These are phyloP conservation scores for Ophiothrix spiculata DNA, from an alignment of 35 echinoderm and acorn worm species.

Conservation along the genomic window DNA sequence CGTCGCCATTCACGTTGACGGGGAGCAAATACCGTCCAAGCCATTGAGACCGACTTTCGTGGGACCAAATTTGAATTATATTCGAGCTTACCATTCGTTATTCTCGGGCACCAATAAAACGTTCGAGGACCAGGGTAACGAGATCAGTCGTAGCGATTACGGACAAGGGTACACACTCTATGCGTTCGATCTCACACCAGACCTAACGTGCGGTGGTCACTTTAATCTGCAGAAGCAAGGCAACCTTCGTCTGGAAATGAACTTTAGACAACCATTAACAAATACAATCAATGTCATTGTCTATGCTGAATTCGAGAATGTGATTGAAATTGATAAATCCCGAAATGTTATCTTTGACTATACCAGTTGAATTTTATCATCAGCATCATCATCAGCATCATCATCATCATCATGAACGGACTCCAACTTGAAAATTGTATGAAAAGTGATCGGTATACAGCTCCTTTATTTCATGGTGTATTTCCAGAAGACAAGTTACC, in stretches of 20 bases:
- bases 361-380: conserved; percentile 45
- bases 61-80: background rate
- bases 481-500: conserved; percentile 7
- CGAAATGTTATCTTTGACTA: conserved; percentile 10
- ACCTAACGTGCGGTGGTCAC: conserved; percentile 39
- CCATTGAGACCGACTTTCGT: conserved; percentile 56
- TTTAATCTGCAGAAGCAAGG: conserved; percentile 62
- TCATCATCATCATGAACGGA: conserved; percentile 2
- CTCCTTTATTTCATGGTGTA: background rate
- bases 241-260: conserved; percentile 72
- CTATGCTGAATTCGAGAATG: conserved; percentile 63
- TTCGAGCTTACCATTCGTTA: conserved; percentile 18
- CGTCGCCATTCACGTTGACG: conserved; percentile 51
- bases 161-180: conserved; percentile 56
- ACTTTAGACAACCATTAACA: conserved; percentile 26
- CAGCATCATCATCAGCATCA: no score
- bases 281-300: conserved; percentile 28
- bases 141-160: conserved; percentile 42
- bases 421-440: background rate
- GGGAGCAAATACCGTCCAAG: conserved; percentile 66
- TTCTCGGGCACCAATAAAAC: conserved; percentile 32
- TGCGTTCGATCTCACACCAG: conserved; percentile 69
- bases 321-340: conserved; percentile 52
- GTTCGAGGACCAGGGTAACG: conserved; percentile 41
- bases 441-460: background rate